Evolutionary conservation across 2,888 invertebrate genomes (phyloP).

Genomic region (Rhagophthalmus giganteus): DNA sequence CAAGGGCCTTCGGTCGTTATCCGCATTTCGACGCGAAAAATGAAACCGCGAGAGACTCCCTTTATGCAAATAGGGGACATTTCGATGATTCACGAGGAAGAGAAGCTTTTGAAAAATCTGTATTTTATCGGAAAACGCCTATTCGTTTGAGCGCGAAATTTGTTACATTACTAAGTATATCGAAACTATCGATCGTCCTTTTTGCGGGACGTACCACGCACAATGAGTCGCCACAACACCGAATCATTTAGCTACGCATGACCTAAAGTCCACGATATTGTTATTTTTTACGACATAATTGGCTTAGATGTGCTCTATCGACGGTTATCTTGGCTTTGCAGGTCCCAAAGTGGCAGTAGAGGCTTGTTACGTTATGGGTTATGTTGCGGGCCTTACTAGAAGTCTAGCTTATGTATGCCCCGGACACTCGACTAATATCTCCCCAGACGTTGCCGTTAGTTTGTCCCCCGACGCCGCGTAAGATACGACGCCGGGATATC

Average conservation of each 20-base stretch:
- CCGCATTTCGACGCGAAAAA: too few species aligned
- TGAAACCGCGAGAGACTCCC: too few species aligned
- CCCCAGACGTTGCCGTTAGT: slow-evolving; percentile 38
- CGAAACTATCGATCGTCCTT: too few species aligned
- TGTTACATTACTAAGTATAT: too few species aligned
- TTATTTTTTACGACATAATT: slow-evolving; percentile 50
- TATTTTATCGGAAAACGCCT: too few species aligned
- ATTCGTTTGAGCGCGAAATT: too few species aligned
- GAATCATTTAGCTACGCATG: slow-evolving; percentile 15
- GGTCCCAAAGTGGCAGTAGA: slow-evolving; percentile 37
- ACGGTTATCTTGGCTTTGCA: slow-evolving; percentile 41
- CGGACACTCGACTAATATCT: slow-evolving; percentile 44
- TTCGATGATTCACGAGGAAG: too few species aligned
- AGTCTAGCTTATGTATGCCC: slow-evolving; percentile 41
- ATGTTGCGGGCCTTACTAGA: slow-evolving; percentile 36
- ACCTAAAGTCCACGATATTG: slow-evolving; percentile 32
- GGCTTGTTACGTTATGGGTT: slow-evolving; percentile 44
- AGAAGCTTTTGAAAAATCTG: too few species aligned
- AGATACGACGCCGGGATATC: slow-evolving; percentile 25
- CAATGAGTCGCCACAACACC: neutral
- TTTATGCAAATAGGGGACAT: too few species aligned
- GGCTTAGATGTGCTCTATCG: slow-evolving; percentile 38
- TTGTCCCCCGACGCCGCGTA: slow-evolving; percentile 30
- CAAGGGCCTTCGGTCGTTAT: too few species aligned
- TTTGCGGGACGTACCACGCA: too few species aligned